Percentiles rank a stretch among this genome's conserved stretches.
phyloP scores from a whole-genome alignment of 2,113 vertebrate species.

The Gadus chalcogrammus region DNA sequence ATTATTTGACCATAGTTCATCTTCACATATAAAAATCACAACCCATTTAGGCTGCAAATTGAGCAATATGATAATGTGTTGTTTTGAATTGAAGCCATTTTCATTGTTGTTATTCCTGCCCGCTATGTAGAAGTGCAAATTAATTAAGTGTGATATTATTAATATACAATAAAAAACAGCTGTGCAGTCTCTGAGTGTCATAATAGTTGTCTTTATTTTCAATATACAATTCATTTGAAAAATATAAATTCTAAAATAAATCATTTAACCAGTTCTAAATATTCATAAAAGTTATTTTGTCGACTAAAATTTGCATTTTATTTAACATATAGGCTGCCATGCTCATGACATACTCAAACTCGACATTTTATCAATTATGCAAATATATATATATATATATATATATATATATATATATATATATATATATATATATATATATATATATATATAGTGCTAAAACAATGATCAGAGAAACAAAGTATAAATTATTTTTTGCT shows the following conservation, averaged over 20 bases:
- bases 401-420: no score
- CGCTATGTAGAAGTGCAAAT: neutral
- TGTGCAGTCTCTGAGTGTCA: conserved; percentile 44
- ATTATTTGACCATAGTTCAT: no score
- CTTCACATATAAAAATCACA: no score
- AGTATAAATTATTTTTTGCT: conserved; percentile 23
- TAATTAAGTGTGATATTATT: neutral
- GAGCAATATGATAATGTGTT: neutral
- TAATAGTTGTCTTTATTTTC: conserved; percentile 95
- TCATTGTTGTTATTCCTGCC: neutral
- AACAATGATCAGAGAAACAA: conserved; percentile 31
- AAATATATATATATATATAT: no score
- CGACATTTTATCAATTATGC: no score
- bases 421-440: no score
- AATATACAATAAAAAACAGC: neutral
- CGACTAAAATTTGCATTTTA: conserved; percentile 30
- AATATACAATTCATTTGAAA: conserved; percentile 98
- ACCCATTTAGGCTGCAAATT: neutral
- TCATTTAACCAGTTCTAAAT: conserved; percentile 88
- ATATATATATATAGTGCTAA: conserved; percentile 11
- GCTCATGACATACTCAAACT: conserved; percentile 25
- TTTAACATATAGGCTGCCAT: conserved; percentile 40
- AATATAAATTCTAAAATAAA: conserved; percentile 98
- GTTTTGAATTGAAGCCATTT: neutral
- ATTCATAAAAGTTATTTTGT: conserved; percentile 79